phyloP scores from a whole-genome alignment of 2,888 invertebrate genomes.

The Thymelicus lineola region DNA sequence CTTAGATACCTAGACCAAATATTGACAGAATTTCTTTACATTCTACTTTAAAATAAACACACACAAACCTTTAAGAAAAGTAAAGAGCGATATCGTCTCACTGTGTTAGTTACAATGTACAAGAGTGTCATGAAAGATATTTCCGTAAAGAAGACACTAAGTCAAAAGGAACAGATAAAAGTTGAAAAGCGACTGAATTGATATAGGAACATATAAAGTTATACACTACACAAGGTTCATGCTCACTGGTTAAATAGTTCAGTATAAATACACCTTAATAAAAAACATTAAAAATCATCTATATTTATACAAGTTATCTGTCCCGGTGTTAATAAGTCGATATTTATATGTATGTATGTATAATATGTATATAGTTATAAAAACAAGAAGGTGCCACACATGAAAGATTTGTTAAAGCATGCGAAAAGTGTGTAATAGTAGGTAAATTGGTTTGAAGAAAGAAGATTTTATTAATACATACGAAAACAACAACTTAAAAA shows the following conservation, averaged over 20 bases:
- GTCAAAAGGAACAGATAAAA: constrained; percentile 8
- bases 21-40: background rate
- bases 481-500: too few relatives aligned
- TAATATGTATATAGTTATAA: background rate
- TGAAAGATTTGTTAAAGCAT: background rate
- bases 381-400: background rate
- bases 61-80: constrained; percentile 39
- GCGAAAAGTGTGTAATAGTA: too few relatives aligned
- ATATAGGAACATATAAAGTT: too few relatives aligned
- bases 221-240: too few relatives aligned
- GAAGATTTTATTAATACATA: too few relatives aligned
- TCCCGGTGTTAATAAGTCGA: background rate
- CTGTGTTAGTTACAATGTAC: constrained; percentile 27
- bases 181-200: background rate
- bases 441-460: too few relatives aligned
- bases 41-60: constrained; percentile 27
- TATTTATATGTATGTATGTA: background rate
- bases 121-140: constrained; percentile 5
- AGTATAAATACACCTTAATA: too few relatives aligned
- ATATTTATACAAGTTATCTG: background rate
- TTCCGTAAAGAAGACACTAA: constrained; percentile 9
- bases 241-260: too few relatives aligned
- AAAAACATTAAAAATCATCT: too few relatives aligned
- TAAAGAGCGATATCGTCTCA: constrained; percentile 31
- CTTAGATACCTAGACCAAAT: too few relatives aligned